Percentiles rank a stretch among this genome's conserved stretches.
These are phyloP conservation scores for Leptestheria dahalacensis DNA, from an alignment of 1,140 invertebrate species.

Conservation along the genomic window DNA sequence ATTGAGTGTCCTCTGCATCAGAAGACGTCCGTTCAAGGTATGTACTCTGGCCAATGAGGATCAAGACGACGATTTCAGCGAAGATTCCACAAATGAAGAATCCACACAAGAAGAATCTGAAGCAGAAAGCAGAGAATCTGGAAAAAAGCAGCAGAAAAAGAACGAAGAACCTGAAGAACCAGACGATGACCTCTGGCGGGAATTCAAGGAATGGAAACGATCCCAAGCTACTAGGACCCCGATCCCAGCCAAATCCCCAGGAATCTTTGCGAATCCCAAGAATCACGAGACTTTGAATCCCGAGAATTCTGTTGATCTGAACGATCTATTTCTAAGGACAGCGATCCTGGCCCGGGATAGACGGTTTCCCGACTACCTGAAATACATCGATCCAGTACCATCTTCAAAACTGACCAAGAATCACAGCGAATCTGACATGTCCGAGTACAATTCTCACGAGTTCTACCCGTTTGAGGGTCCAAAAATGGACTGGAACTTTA, in stretches of 20 bases:
- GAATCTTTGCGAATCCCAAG: too few relatives aligned
- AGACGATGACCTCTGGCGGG: background rate
- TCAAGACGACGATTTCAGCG: background rate
- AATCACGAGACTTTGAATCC: too few relatives aligned
- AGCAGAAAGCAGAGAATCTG: background rate
- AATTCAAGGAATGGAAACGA: background rate
- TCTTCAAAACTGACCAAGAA: background rate
- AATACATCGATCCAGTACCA: background rate
- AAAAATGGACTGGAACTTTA: too few relatives aligned
- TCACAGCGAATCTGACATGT: background rate
- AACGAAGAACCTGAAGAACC: too few relatives aligned
- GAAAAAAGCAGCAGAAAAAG: too few relatives aligned
- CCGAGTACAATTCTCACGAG: background rate
- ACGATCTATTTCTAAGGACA: background rate
- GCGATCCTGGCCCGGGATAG: background rate
- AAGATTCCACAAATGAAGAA: background rate
- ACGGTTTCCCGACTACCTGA: background rate
- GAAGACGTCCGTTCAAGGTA: background rate
- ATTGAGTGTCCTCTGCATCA: slow-evolving; percentile 41
- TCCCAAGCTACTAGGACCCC: too few relatives aligned
- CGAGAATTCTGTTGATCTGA: background rate
- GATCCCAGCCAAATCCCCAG: too few relatives aligned
- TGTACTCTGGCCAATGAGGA: background rate
- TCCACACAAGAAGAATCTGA: background rate
- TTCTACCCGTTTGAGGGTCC: background rate